Evolutionary conservation across 2,888 invertebrate species (phyloP).

Genomic region (Aspidapion aeneum): DNA sequence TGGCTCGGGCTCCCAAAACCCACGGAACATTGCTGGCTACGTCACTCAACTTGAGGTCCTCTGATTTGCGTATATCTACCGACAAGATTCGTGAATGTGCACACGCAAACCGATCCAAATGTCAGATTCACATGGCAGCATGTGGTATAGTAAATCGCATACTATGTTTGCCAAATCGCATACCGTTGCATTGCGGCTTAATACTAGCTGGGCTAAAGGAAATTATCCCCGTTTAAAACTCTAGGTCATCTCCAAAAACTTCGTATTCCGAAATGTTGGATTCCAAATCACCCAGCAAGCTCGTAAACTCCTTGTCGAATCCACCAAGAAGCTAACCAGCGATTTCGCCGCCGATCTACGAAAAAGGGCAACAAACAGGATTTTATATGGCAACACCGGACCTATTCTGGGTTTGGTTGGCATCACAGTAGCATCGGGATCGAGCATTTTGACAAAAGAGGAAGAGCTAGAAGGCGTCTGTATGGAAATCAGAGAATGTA

Average conservation of each 20-base stretch:
- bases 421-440: conserved; percentile 68
- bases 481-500: conserved; percentile 67
- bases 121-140: too few species aligned
- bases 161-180: too few species aligned
- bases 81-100: too few species aligned
- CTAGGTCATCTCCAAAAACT: conserved; percentile 35
- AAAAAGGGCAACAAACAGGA: conserved; percentile 58
- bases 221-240: too few species aligned
- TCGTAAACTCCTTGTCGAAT: conserved; percentile 64
- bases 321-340: conserved; percentile 65
- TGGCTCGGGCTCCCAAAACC: too few species aligned
- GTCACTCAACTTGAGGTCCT: too few species aligned
- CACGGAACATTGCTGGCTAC: too few species aligned
- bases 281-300: conserved; percentile 60
- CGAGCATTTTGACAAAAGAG: conserved; percentile 70
- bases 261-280: conserved; percentile 48
- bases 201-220: too few species aligned
- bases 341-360: conserved; percentile 61
- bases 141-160: too few species aligned
- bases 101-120: too few species aligned
- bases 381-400: conserved; percentile 63
- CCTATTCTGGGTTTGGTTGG: conserved; percentile 74
- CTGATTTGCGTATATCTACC: too few species aligned
- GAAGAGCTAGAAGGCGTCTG: conserved; percentile 76
- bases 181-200: too few species aligned